Conservation (phyloP, 2,888 invertebrate species). For the Philopedon plagiatum region DNA sequence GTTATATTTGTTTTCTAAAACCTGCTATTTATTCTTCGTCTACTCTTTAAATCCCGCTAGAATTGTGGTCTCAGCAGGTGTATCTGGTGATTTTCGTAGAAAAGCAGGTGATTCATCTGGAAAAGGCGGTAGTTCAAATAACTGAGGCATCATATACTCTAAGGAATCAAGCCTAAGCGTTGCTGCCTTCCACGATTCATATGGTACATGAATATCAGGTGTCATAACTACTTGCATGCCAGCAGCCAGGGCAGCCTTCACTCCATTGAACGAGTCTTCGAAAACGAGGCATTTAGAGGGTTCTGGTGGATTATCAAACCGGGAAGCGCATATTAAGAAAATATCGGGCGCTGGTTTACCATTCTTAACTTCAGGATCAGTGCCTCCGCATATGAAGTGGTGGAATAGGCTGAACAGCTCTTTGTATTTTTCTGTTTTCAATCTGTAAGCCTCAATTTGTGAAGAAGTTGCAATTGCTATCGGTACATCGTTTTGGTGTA, state of each 20-base stretch:
- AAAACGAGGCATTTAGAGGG: slow-evolving; percentile 84
- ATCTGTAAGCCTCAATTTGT: slow-evolving; percentile 77
- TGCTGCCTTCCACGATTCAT: slow-evolving; percentile 72
- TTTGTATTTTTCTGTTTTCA: slow-evolving; percentile 77
- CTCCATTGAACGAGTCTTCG: slow-evolving; percentile 93
- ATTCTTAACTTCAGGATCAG: slow-evolving; percentile 85
- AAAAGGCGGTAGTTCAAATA: slow-evolving; percentile 87
- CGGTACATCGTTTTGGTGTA: slow-evolving; percentile 81
- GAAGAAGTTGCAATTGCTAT: slow-evolving; percentile 92
- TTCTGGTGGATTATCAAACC: slow-evolving; percentile 79
- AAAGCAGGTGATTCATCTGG: slow-evolving; percentile 28
- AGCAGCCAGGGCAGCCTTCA: slow-evolving; percentile 81
- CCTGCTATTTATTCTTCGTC: not conserved
- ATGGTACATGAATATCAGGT: slow-evolving; percentile 73
- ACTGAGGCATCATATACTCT: slow-evolving; percentile 85
- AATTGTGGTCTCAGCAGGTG: not conserved
- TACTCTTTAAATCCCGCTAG: not conserved
- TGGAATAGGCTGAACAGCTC: slow-evolving; percentile 80
- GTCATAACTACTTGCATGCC: slow-evolving; percentile 92
- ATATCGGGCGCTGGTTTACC: slow-evolving; percentile 94
- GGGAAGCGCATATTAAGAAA: slow-evolving; percentile 75
- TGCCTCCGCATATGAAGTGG: slow-evolving; percentile 85
- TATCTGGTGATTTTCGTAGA: not conserved
- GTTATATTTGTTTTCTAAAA: too few species aligned
- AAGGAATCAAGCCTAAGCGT: slow-evolving; percentile 82